These are phyloP conservation scores for Pantherophis guttatus DNA, from an alignment of 2,113 vertebrate species.

Conservation along the genomic window DNA sequence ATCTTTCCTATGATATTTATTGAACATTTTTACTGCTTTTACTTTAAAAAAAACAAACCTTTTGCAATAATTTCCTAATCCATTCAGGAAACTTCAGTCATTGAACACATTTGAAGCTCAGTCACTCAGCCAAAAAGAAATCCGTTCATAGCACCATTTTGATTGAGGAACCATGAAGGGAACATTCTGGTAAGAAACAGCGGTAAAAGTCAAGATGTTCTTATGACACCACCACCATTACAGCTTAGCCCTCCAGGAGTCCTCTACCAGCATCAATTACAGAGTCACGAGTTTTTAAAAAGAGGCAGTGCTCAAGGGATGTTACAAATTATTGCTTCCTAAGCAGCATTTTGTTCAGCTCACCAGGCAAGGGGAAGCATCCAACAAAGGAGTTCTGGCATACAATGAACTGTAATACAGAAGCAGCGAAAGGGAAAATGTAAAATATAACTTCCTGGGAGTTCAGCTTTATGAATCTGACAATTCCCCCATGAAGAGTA, in stretches of 20 bases:
- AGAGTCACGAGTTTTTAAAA: background rate
- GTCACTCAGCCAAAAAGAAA: background rate
- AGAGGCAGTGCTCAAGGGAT: background rate
- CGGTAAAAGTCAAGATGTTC: background rate
- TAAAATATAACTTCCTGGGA: conserved; percentile 13
- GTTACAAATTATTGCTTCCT: background rate
- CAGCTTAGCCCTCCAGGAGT: background rate
- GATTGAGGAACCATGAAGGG: background rate
- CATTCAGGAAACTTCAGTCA: background rate
- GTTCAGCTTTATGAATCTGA: background rate
- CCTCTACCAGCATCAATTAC: background rate
- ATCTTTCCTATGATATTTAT: background rate
- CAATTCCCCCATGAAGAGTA: background rate
- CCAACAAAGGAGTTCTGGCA: background rate
- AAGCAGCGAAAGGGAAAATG: background rate
- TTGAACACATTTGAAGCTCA: background rate
- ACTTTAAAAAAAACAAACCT: background rate
- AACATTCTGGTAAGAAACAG: background rate
- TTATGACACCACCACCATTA: background rate
- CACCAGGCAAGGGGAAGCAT: background rate
- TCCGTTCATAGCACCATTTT: background rate
- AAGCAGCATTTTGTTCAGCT: background rate
- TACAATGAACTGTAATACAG: background rate
- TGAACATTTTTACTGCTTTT: background rate
- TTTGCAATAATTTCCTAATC: background rate